Evolutionary conservation across 2,888 invertebrate genomes (phyloP).

Genomic region (Rhodophaea formosa): DNA sequence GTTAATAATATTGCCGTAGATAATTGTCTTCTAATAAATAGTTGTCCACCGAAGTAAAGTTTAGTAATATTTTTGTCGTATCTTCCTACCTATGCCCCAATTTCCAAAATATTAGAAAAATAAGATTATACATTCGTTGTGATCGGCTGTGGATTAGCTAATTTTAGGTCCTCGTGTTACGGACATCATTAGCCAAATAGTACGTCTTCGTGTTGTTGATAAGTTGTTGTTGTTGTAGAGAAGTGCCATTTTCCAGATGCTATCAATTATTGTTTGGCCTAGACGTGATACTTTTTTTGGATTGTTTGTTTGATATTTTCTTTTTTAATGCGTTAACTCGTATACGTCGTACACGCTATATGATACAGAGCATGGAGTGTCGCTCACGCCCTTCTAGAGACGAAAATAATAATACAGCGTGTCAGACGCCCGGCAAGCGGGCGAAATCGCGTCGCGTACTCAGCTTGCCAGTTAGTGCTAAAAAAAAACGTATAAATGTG

Average conservation of each 20-base stretch:
- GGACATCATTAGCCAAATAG: constrained; percentile 23
- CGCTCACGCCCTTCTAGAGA: too few species aligned
- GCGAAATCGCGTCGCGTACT: too few species aligned
- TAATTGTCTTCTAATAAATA: too few species aligned
- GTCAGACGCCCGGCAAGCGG: too few species aligned
- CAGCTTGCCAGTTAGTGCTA: too few species aligned
- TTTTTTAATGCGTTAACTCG: background rate
- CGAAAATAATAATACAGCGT: too few species aligned
- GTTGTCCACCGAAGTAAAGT: too few species aligned
- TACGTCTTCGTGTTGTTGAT: background rate
- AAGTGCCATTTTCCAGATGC: constrained; percentile 27
- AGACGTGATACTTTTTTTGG: background rate
- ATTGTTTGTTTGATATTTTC: background rate
- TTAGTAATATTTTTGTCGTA: background rate
- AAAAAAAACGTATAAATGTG: too few species aligned
- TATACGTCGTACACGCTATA: too few species aligned
- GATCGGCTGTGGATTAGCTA: constrained; percentile 33
- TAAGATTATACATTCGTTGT: constrained; percentile 29
- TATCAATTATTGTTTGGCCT: background rate
- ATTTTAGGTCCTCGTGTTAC: constrained; percentile 20
- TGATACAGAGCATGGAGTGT: too few species aligned
- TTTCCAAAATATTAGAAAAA: constrained; percentile 5
- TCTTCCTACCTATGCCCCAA: background rate
- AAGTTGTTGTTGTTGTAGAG: constrained; percentile 17
- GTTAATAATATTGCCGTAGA: too few species aligned